Evolutionary conservation across 2,797 vertebrate genomes (phyloP), one percentile per base, ranked within the genome.

Genomic region (Sternotherus odoratus): DNA sequence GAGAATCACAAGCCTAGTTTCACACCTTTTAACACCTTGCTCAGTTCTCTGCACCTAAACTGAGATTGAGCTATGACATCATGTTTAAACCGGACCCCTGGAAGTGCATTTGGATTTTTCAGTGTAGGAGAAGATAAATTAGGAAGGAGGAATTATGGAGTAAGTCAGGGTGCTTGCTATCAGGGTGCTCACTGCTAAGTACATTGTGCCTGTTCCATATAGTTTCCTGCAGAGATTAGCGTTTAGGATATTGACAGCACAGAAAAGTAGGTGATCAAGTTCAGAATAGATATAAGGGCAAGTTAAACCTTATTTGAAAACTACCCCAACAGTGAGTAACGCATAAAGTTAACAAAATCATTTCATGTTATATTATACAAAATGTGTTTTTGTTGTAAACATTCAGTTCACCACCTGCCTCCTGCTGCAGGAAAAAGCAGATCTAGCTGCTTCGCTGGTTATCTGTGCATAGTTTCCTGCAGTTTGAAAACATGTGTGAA

Each of bases 371-470:
- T 48, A 30, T 48, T 28, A 30, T 48, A 28, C 19, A 46, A 15
- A 28, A 3, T 1, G 33, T 1, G 46, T 28, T 5, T 74, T 8
- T 11, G 69, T 69, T 49, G 74, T 43, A 5, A 50, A 21, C 79
- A n/a, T n/a, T 12, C 28, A 48, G 63, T 21, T 36, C 39, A 1
- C 1, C 2, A 86, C 13, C 3, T 2, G 5, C 8, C 12, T 49
- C 1, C 13, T 13, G 33, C 48, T 43, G 86, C 13, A 1, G 23
- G 24, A 50, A 46, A 8, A 54, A 36, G 74, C 9, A 6, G 4
- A 21, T 56, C 16, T 1, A 6, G 12, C 2, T 1, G 57, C 57
- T 60, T 60, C 13, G n/a, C 21, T 69, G n/a, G 21, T 39, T 69
- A 39, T 12, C n/a, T 69, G 63, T 69, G 21, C 36, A 69, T 36